These are phyloP conservation scores for Ypsolopha scabrella DNA, from an alignment of 2,888 invertebrate species.

Conservation along the genomic window DNA sequence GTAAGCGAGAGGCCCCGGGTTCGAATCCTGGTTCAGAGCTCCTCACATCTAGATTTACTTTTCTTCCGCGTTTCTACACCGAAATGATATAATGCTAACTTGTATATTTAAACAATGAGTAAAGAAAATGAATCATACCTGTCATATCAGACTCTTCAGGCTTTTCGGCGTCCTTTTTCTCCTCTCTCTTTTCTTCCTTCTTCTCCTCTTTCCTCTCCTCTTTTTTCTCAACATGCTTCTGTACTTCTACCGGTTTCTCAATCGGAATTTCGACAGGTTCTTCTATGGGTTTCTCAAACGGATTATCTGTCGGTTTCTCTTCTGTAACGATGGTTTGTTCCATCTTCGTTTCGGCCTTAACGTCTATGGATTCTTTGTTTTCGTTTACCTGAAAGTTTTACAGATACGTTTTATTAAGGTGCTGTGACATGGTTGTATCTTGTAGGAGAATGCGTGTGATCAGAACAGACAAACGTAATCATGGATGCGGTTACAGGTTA, in stretches of 20 bases:
- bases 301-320: slow-evolving; percentile 9
- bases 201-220: slow-evolving; percentile 22
- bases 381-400: slow-evolving; percentile 32
- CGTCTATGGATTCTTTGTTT: slow-evolving; percentile 38
- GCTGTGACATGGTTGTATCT: no score
- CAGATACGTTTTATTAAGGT: no score
- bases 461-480: no score
- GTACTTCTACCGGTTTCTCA: slow-evolving; percentile 30
- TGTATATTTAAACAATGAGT: no score
- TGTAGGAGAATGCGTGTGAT: no score
- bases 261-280: slow-evolving; percentile 3
- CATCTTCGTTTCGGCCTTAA: slow-evolving; percentile 35
- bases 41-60: no score
- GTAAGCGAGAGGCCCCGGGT: no score
- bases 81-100: no score
- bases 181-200: slow-evolving; percentile 31
- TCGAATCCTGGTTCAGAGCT: no score
- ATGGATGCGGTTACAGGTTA: no score
- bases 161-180: slow-evolving; percentile 51
- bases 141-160: slow-evolving; percentile 71
- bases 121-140: slow-evolving; percentile 38
- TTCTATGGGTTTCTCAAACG: no score
- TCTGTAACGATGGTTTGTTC: slow-evolving; percentile 19
- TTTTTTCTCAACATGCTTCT: slow-evolving; percentile 30
- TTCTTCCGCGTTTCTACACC: no score